Evolutionary conservation across 2,888 invertebrate genomes (phyloP), one percentile per base, ranked within the genome.

Genomic region (Prosapia bicincta): DNA sequence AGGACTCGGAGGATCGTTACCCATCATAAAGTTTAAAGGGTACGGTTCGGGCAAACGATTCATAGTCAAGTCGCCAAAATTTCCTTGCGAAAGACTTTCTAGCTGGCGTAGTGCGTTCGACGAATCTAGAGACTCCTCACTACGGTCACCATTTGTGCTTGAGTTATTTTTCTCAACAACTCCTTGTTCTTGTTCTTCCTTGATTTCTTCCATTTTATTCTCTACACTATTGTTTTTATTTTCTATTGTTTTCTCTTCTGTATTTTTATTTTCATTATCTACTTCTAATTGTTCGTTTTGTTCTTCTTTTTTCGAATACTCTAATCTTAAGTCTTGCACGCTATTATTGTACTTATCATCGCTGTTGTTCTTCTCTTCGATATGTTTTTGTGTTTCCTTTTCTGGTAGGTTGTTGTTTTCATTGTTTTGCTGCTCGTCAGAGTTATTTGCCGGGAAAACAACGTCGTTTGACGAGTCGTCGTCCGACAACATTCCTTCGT

Each of bases 71-170:
- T 84, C 89, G 73, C 90, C 91, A 82, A 93, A 92, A 83, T 91
- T 90, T 74, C 93, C 93, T 84, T 92, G 92, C 69, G 94, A 93
- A 82, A 94, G 87, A 84, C 91, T 92, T 87, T 94, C 94, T 82
- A 94, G 87, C 83, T 92, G 90, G 82, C 93, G 89, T 79, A 94
- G 86, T 71, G 93, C 91, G 84, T 92, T 92, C 82, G 90, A 89
- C 0, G 90, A 86, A 81, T 90, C 89, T 84, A 78, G 71, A 5
- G 76, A 75, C 65, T 80, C 79, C 38, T 79, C 78, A 32, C 54
- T 54, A n/a, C 54, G 54, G 20, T 54, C 54, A 20, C 54, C 54
- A 20, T 54, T 54, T 3, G 54, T 54, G 20, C 54, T 54, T 13
- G 38, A 38, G 3, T 1, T 10, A 20, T 54, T 54, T 9, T 54